Evolutionary conservation across 1,140 invertebrate genomes (phyloP).

Genomic region (Magallana angulata): DNA sequence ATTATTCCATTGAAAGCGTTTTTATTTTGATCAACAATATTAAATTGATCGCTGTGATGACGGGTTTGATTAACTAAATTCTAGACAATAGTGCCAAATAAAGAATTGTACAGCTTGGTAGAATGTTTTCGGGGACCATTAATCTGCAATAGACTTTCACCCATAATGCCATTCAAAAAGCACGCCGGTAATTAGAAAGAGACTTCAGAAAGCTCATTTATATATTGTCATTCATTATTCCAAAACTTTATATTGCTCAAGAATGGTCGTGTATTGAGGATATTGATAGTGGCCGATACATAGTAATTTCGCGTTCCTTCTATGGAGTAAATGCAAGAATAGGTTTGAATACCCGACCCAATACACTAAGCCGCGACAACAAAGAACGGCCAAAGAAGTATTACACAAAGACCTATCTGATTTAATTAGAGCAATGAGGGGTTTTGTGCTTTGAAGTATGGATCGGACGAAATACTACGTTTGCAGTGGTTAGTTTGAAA

Average conservation of each 20-base stretch:
- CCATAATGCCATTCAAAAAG: not conserved
- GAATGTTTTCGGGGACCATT: not conserved
- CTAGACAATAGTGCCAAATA: not conserved
- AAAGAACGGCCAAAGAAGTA: not conserved
- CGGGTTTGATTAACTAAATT: not conserved
- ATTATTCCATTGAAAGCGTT: not conserved
- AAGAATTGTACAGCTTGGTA: not conserved
- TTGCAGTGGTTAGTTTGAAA: not conserved
- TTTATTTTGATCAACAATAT: constrained; percentile 11
- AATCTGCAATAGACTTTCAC: not conserved
- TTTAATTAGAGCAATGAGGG: constrained; percentile 3
- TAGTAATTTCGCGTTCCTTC: not conserved
- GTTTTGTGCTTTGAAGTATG: not conserved
- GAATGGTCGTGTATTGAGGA: not conserved
- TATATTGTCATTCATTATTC: no score
- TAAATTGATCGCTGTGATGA: not conserved
- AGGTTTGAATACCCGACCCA: constrained; percentile 11
- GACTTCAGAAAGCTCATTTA: not conserved
- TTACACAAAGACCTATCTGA: not conserved
- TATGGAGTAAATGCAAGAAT: constrained; percentile 8
- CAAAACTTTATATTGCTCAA: not conserved
- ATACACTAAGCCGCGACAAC: not conserved
- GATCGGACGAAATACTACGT: not conserved
- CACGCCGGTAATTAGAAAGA: not conserved
- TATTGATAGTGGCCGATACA: not conserved